Evolutionary conservation across 2,113 vertebrate species (phyloP), one percentile per base, ranked within the genome.

Genomic region (Tylochromis polylepis): DNA sequence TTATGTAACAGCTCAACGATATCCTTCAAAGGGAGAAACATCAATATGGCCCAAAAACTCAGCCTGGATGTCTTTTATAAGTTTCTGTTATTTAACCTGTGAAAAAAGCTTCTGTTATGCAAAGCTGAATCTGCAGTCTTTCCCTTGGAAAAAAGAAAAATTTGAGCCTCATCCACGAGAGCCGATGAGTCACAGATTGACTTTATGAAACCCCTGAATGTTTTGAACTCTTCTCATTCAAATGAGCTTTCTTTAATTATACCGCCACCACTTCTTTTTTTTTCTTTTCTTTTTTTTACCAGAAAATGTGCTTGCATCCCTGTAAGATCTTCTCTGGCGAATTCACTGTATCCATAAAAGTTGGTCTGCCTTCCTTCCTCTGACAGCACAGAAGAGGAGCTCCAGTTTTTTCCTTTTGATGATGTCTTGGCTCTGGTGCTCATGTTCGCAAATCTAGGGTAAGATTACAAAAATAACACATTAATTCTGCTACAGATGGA

Each of bases 361-460:
- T 86, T 85, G 80, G 70, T 88, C 55, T 80, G 56, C 56, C 60
- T 84, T 81, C 51, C 43, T 84, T 38, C 87, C 80, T 84, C 36
- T 88, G 88, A 90, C 88, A 86, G 89, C 87, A 82, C 81, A 81
- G 70, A 85, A 78, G 84, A 88, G 57, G 43, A 87, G 90, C 82
- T 92, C 84, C 60, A 77, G 55, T 86, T 93, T 90, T 59, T 53
- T 49, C 41, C 84, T 86, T 92, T 90, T 91, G 84, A 91, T 89
- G 84, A 87, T 91, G 88, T 88, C 86, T 85, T 92, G 89, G 91
- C 92, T 84, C 80, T 49, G 59, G 49, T 38, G 81, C 85, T 78
- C 38, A 5, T 75, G 80, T 90, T 90, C 78, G 27, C 10, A 90
- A 89, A 94, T 91, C 83, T 82, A 85, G 86, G 79, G 75, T 88